These are phyloP conservation scores for Anagrus nilaparvatae DNA, from an alignment of 1,140 invertebrate genomes.

Conservation along the genomic window DNA sequence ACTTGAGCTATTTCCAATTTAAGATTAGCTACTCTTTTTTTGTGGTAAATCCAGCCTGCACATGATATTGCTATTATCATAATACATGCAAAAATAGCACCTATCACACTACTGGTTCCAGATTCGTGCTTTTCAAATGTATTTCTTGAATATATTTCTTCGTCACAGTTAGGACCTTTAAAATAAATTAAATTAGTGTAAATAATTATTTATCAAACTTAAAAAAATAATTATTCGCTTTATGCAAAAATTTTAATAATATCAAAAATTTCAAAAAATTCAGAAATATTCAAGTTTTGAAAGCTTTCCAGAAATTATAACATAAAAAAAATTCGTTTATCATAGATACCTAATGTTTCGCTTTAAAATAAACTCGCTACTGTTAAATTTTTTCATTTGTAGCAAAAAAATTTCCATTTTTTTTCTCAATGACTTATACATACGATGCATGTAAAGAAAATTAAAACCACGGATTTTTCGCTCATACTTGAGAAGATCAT, in stretches of 20 bases:
- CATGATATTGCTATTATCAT: conserved; percentile 54
- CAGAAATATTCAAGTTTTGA: too few relatives aligned
- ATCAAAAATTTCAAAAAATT: not conserved
- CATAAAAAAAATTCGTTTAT: too few relatives aligned
- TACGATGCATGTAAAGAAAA: too few relatives aligned
- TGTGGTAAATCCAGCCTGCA: conserved; percentile 64
- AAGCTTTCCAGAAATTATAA: too few relatives aligned
- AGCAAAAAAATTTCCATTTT: too few relatives aligned
- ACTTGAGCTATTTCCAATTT: conserved; percentile 81
- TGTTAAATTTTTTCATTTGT: too few relatives aligned
- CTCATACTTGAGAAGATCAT: too few relatives aligned
- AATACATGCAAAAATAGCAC: conserved; percentile 56
- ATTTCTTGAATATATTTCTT: conserved; percentile 30
- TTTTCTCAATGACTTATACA: too few relatives aligned
- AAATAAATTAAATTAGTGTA: conserved; percentile 8
- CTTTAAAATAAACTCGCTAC: too few relatives aligned
- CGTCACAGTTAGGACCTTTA: conserved; percentile 44
- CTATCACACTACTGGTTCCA: conserved; percentile 47
- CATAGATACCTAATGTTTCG: too few relatives aligned
- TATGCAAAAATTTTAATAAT: conserved; percentile 5
- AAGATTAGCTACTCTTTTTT: conserved; percentile 61
- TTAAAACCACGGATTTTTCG: too few relatives aligned
- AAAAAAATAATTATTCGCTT: not conserved
- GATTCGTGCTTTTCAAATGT: conserved; percentile 31
- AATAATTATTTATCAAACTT: not conserved